These are phyloP conservation scores for Lapara coniferarum DNA, from an alignment of 2,888 invertebrate species.

Conservation along the genomic window DNA sequence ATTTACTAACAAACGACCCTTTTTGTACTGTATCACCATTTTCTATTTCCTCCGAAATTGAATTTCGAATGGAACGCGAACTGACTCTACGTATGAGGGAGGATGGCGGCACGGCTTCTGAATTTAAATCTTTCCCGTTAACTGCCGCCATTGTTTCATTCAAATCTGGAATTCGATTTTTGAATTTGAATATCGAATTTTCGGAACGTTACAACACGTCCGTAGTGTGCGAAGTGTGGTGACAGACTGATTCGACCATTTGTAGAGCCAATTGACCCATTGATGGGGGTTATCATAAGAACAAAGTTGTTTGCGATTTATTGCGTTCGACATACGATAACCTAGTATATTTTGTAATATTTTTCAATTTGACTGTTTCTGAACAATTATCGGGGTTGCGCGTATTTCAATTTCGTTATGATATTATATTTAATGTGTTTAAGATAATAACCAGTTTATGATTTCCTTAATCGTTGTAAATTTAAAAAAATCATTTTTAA, in stretches of 20 bases:
- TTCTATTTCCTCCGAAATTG: constrained; percentile 76
- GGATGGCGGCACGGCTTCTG: constrained; percentile 72
- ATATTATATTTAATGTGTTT: no score
- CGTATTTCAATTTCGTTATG: neutral
- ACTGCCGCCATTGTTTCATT: constrained; percentile 61
- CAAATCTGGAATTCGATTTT: constrained; percentile 31
- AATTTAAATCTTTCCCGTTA: constrained; percentile 69
- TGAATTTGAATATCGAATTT: constrained; percentile 17
- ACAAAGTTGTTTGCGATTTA: constrained; percentile 34
- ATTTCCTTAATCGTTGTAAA: no score
- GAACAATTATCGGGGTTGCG: neutral
- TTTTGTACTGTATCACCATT: constrained; percentile 63
- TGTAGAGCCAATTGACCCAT: constrained; percentile 34
- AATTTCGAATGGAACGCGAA: constrained; percentile 71
- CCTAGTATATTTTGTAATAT: neutral
- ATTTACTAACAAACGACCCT: constrained; percentile 72
- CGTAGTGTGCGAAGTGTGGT: constrained; percentile 43
- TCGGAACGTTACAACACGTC: constrained; percentile 34
- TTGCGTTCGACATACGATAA: constrained; percentile 19
- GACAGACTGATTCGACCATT: constrained; percentile 37
- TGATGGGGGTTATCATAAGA: constrained; percentile 42
- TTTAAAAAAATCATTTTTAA: no score
- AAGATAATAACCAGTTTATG: no score
- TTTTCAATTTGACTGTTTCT: constrained; percentile 8
- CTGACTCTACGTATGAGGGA: constrained; percentile 75